Evolutionary conservation across 2,888 invertebrate species (phyloP).

Genomic region (Caradrina kadenii): DNA sequence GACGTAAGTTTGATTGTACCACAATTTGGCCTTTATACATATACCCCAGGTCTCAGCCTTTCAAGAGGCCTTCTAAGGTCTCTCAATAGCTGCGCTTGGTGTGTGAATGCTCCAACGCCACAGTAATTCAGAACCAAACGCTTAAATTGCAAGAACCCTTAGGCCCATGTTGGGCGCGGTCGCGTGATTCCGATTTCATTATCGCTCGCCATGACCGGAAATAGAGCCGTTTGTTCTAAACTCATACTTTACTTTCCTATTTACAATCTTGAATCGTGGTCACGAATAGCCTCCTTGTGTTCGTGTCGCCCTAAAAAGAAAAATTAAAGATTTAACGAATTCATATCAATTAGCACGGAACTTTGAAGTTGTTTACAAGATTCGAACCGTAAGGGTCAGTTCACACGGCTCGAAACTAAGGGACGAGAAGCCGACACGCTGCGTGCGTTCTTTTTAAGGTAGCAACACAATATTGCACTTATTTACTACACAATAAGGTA

Average conservation of each 20-base stretch:
- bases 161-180: not conserved
- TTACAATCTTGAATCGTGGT: constrained; percentile 33
- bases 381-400: not conserved
- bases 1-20: too few species aligned
- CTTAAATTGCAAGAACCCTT: not conserved
- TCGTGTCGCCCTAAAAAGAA: constrained; percentile 17
- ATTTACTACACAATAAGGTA: not conserved
- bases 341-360: constrained; percentile 33
- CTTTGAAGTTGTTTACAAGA: constrained; percentile 13
- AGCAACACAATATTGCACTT: not conserved
- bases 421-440: not conserved
- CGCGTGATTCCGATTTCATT: constrained; percentile 32
- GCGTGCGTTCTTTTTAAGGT: not conserved
- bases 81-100: too few species aligned
- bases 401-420: not conserved
- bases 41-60: too few species aligned
- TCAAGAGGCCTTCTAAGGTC: too few species aligned
- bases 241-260: constrained; percentile 28
- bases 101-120: too few species aligned
- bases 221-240: constrained; percentile 23
- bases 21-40: too few species aligned
- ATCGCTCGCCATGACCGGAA: constrained; percentile 21
- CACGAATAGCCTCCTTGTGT: constrained; percentile 37
- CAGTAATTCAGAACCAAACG: too few species aligned
- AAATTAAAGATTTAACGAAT: constrained; percentile 17